These are phyloP conservation scores for Piprites chloris DNA, from an alignment of 2,113 vertebrate genomes.

Conservation along the genomic window DNA sequence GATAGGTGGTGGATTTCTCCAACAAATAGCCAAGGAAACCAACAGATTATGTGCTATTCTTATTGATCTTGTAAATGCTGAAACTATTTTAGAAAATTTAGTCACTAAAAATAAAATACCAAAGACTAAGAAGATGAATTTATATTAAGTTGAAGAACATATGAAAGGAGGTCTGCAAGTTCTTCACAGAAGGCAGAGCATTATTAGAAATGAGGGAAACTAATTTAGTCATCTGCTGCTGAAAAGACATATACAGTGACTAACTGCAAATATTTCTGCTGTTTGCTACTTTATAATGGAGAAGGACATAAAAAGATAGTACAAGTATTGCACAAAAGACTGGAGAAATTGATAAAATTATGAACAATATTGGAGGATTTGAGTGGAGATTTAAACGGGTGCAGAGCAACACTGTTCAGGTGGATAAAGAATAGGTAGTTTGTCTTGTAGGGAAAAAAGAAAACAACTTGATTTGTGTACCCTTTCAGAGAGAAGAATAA, in stretches of 20 bases:
- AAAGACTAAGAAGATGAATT: background rate
- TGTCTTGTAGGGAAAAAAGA: background rate
- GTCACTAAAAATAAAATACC: conserved; percentile 19
- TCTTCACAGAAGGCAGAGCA: background rate
- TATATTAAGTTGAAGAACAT: background rate
- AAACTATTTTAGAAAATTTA: background rate
- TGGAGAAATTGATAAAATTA: background rate
- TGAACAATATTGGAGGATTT: background rate
- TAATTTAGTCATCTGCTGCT: background rate
- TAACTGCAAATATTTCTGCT: background rate
- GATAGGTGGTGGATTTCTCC: background rate
- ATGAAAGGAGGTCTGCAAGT: background rate
- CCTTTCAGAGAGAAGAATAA: background rate
- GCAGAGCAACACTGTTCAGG: background rate
- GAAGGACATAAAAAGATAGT: background rate
- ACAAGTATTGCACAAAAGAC: background rate
- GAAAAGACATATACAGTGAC: background rate
- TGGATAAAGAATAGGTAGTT: background rate
- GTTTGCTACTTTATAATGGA: background rate
- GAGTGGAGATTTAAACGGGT: background rate
- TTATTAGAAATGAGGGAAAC: background rate
- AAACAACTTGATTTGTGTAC: background rate
- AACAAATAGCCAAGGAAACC: background rate
- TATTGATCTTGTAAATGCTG: background rate
- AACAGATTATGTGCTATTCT: background rate